Percentiles rank a stretch among this genome's conserved stretches.
Evolutionary conservation across 2,113 vertebrate species (phyloP).

Genomic region (Sylvietta virens): DNA sequence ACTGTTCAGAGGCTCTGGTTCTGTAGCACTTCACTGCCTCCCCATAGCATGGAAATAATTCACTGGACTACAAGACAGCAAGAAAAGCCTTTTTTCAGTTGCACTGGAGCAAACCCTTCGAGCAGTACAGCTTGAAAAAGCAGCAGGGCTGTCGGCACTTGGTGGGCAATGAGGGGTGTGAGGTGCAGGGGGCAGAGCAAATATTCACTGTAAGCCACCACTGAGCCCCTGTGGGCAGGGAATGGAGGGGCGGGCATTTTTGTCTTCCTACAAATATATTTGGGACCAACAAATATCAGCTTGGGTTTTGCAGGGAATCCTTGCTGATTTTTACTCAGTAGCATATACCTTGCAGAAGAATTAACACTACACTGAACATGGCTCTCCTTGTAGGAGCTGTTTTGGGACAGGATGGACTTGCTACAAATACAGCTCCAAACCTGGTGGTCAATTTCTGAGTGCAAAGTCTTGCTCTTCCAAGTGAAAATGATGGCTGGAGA

Average conservation of each 20-base stretch:
- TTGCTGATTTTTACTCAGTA: background rate
- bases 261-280: background rate
- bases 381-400: background rate
- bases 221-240: background rate
- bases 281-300: background rate
- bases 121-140: background rate
- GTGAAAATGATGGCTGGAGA: background rate
- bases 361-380: accelerated
- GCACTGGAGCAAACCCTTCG: background rate
- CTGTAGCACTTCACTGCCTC: background rate
- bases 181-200: background rate
- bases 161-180: background rate
- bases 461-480: background rate
- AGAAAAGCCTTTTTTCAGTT: background rate
- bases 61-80: background rate
- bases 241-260: background rate
- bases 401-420: background rate
- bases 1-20: background rate
- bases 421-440: background rate
- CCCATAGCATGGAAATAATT: background rate
- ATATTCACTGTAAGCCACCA: accelerated
- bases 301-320: background rate
- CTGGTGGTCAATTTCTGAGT: background rate
- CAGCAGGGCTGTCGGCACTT: background rate
- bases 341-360: background rate